Conservation (phyloP, 2,113 vertebrate species). For the Pyxicephalus adspersus region DNA sequence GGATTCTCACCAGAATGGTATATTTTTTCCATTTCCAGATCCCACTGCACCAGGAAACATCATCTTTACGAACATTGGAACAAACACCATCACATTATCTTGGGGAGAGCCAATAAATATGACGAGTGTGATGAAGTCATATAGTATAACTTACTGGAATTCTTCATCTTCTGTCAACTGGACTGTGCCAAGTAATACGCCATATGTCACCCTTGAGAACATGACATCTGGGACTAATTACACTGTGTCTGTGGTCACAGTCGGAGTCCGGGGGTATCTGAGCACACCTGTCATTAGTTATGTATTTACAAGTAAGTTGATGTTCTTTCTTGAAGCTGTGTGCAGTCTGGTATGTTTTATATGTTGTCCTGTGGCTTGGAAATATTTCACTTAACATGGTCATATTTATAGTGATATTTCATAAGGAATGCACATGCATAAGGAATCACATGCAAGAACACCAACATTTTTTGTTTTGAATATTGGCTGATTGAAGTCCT, state of each 20-base stretch:
- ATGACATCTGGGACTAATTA: conserved; percentile 25
- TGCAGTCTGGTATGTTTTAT: too few relatives aligned
- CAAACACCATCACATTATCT: conserved; percentile 12
- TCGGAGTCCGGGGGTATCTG: conserved; percentile 23
- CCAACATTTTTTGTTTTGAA: too few relatives aligned
- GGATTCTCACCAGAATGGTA: too few relatives aligned
- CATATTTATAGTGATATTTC: too few relatives aligned
- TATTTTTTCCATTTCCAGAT: too few relatives aligned
- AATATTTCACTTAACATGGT: too few relatives aligned
- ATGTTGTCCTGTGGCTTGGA: too few relatives aligned
- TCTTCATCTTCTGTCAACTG: background rate
- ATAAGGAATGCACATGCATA: too few relatives aligned
- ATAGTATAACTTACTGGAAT: background rate
- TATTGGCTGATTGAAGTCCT: too few relatives aligned
- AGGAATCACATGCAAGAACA: too few relatives aligned
- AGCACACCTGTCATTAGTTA: conserved; percentile 12
- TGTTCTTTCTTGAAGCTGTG: too few relatives aligned
- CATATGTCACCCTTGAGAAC: background rate
- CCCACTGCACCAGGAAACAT: background rate
- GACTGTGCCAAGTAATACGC: background rate
- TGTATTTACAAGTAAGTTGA: too few relatives aligned
- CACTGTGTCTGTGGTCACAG: conserved; percentile 23
- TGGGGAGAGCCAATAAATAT: conserved; percentile 37
- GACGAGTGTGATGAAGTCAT: background rate
- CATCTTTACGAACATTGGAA: background rate